Base-by-base conservation (phyloP, 2,797 vertebrate genomes). In the Yasuhikotakia modesta region DNA sequence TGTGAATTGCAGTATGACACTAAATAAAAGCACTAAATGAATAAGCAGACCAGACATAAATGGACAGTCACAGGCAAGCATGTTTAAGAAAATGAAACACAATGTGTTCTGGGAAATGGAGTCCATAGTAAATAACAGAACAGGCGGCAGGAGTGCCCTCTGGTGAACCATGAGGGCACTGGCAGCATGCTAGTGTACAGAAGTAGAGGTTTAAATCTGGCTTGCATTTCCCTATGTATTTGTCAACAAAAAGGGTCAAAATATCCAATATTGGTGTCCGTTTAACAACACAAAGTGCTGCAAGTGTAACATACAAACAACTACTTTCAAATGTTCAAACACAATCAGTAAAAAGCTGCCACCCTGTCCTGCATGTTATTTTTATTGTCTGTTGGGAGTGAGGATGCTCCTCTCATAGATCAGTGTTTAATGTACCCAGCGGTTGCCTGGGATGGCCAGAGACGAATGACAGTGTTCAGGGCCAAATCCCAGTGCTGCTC, bases 391-490 rank as follows among this genome's bases (percentile, higher is more conserved):
- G 1, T 27, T 53, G 67, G 72, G 64, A 65, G 73, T 39, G 84
- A 79, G 19, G 35, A 63, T 61, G 84, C 7, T 67, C 80, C 55
- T 27, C 46, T 78, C 86, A 85, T 88, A 90, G 82, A 91, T 90
- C 89, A 91, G 83, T 83, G 86, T 88, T 90, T 89, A 88, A 89
- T 73, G 85, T 83, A 85, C 87, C 89, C 87, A 0, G 72, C 64
- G 65, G 89, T 53, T 48, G 80, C 76, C 63, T 53, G 45, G 82
- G 72, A 87, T 66, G 84, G 86, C 82, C 77, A 2, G 48, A 90
- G 89, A 93, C 87, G 90, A 90, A 93, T 90, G 91, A 92, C 83
- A 85, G 87, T 86, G 88, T 70, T 0, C 82, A 86, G 88, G 88
- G 89, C 84, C 82, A 57, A 55, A 84, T 90, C 90, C 88, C 90